A percentile compares a stretch with the other conserved stretches of the same genome.
These are phyloP conservation scores for Muschampia plurimacula DNA, from an alignment of 2,888 invertebrate genomes.

Conservation along the genomic window DNA sequence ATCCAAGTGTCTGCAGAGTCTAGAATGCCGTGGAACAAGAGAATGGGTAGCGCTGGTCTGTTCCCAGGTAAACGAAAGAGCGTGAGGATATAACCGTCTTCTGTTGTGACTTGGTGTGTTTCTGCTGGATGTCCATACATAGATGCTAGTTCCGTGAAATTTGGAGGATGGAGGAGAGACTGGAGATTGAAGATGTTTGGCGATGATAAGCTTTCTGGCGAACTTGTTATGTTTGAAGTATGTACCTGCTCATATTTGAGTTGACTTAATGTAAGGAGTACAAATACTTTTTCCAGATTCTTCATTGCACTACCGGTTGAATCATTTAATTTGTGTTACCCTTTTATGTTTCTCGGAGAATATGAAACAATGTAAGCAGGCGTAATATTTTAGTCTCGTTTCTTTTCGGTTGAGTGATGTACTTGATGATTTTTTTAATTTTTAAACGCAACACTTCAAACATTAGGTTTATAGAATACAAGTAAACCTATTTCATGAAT, in stretches of 20 bases:
- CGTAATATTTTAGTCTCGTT: not conserved
- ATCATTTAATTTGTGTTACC: not conserved
- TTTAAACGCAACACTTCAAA: not conserved
- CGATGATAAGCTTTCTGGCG: not conserved
- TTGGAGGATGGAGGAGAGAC: not conserved
- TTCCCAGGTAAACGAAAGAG: conserved; percentile 51
- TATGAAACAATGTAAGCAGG: too few species aligned
- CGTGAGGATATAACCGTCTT: conserved; percentile 56
- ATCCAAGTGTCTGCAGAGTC: conserved; percentile 54
- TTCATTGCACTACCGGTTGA: not conserved
- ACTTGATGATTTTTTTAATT: too few species aligned
- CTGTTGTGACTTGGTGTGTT: conserved; percentile 50
- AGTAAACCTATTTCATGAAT: not conserved
- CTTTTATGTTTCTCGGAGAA: not conserved
- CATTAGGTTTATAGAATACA: not conserved
- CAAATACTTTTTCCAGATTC: not conserved
- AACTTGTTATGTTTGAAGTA: not conserved
- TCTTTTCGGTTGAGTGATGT: too few species aligned
- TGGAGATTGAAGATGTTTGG: not conserved
- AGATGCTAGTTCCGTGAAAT: not conserved
- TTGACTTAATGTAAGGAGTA: not conserved
- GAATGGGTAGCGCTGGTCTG: conserved; percentile 46
- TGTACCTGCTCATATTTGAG: not conserved
- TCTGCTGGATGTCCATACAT: conserved; percentile 41
- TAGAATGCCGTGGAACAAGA: conserved; percentile 53